A percentile compares a stretch with the other conserved stretches of the same genome.
Evolutionary conservation across 2,113 vertebrate genomes (phyloP).

Genomic region (Erythrolamprus reginae): DNA sequence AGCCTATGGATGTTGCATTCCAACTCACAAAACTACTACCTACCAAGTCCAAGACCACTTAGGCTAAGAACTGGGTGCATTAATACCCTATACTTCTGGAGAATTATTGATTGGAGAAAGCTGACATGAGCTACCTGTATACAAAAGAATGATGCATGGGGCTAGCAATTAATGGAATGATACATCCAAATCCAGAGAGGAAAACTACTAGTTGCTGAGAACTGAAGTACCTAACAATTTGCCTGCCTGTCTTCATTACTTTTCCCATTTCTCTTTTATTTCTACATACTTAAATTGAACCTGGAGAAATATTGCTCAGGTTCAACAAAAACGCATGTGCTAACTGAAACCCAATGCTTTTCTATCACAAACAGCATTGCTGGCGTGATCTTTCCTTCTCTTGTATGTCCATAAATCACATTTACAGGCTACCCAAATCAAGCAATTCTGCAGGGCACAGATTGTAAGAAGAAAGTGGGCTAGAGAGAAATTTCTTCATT

Average conservation of each 20-base stretch:
- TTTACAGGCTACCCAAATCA: not conserved
- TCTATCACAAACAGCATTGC: not conserved
- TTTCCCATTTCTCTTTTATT: not conserved
- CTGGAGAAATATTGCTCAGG: not conserved
- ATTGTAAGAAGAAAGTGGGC: not conserved
- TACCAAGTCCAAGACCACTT: not conserved
- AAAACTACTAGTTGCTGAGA: not conserved
- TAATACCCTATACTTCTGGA: not conserved
- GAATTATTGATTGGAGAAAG: not conserved
- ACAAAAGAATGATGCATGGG: not conserved
- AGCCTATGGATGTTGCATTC: not conserved
- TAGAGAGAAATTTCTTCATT: not conserved
- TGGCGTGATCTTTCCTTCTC: not conserved
- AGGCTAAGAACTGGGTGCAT: not conserved
- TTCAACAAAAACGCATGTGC: not conserved
- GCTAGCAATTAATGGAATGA: not conserved
- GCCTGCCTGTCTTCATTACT: not conserved
- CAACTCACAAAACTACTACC: not conserved
- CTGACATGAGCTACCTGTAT: not conserved
- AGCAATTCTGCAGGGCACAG: not conserved
- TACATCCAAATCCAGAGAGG: not conserved
- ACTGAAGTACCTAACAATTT: not conserved
- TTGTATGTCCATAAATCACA: not conserved
- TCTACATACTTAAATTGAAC: not conserved
- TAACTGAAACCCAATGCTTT: not conserved